Base-by-base conservation (phyloP, 2,113 vertebrate genomes). In the Elephantulus edwardii region DNA sequence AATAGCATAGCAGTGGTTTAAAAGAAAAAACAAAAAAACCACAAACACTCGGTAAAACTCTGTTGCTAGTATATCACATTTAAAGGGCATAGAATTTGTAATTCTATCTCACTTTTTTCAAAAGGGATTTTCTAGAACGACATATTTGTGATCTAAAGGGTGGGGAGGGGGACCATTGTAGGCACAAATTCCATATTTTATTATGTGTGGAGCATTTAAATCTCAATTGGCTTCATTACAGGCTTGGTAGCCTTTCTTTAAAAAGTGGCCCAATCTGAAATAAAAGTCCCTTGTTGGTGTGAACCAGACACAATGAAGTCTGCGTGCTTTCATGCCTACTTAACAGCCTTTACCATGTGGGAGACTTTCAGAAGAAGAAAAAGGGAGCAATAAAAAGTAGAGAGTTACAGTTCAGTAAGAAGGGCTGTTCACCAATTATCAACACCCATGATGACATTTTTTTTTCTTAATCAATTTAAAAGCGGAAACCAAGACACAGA, bases 231-330 rank as follows among this genome's bases (percentile, higher is more conserved):
- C 46, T 89, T 96, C 96, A 82, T 83, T 74, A 91, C 87, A 94
- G 94, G 94, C 81, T 78, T 85, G 77, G 40, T 93, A 93, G 93
- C 40, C 95, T 91, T 95, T 87, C 93, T 72, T 93, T 86, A 94
- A 90, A 54, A 8, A 92, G 87, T 76, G 90, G 81, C 93, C 96
- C 90, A 96, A 96, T 19, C 92, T 95, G 89, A 87, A 95, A 95
- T 96, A 96, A 95, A 95, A 86, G 89, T 85, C 86, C 91, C 89
- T 97, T 97, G 96, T 96, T 94, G 95, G 91, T 88, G 93, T 86
- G 86, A 95, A 95, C 75, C 81, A 96, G 97, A 97, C 95, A 97
- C 97, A 98, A 96, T 97, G 94, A 2, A 4, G 94, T 95, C 96
- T 97, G 97, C 94, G 80, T 81, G 83, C 86, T 94, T 88, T 42